A percentile compares a stretch with the other conserved stretches of the same genome.
phyloP scores from a whole-genome alignment of 2,113 vertebrate genomes.

The Boleophthalmus pectinirostris region DNA sequence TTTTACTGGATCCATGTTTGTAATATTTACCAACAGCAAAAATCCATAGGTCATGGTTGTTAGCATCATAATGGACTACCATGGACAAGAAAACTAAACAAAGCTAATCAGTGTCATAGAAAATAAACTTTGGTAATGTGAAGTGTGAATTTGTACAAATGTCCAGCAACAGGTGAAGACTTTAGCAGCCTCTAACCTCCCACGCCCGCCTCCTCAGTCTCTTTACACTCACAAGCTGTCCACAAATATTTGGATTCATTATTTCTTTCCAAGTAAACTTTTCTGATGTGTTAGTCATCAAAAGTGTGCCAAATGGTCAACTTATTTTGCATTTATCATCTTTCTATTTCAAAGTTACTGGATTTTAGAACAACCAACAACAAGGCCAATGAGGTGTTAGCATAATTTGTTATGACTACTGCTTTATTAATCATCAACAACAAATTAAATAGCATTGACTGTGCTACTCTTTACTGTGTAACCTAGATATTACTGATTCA shows the following conservation, averaged over 20 bases:
- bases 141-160: conserved; percentile 4
- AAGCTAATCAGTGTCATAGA: background rate
- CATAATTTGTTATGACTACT: background rate
- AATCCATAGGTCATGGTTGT: background rate
- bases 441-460: background rate
- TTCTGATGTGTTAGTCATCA: background rate
- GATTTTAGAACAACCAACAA: background rate
- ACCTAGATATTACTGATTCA: background rate
- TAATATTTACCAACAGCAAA: background rate
- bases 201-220: conserved; percentile 25
- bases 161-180: conserved; percentile 29
- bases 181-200: conserved; percentile 8
- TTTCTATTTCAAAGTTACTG: background rate
- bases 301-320: background rate
- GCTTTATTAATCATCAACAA: background rate
- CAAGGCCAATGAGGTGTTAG: background rate
- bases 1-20: too few species aligned
- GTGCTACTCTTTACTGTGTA: background rate
- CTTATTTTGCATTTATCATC: background rate
- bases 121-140: background rate
- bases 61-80: background rate
- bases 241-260: background rate
- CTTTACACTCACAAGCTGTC: conserved; percentile 22
- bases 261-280: background rate
- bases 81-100: background rate